Evolutionary conservation across 1,140 invertebrate genomes (phyloP).

Genomic region (Drosophila burlai): DNA sequence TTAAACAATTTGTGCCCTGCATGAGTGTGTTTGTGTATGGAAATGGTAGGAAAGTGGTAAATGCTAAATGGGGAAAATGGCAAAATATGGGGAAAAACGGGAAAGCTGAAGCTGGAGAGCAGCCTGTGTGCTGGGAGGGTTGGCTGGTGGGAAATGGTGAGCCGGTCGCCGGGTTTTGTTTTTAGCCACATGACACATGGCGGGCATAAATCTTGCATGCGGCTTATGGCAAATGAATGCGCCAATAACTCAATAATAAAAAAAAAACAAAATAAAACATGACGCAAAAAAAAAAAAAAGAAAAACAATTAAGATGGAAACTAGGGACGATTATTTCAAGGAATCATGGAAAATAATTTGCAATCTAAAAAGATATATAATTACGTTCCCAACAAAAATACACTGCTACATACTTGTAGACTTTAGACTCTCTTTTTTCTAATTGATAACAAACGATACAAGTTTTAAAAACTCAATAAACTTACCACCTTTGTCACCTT

Average conservation of each 20-base stretch:
- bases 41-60: slow-evolving; percentile 43
- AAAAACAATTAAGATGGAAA: slow-evolving; percentile 22
- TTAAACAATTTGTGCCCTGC: slow-evolving; percentile 49
- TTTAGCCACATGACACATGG: slow-evolving; percentile 80
- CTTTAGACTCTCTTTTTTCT: not conserved
- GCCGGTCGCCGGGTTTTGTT: slow-evolving; percentile 51
- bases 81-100: slow-evolving; percentile 3
- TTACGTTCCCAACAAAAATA: not conserved
- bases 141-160: slow-evolving; percentile 1
- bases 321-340: not conserved
- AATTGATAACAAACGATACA: not conserved
- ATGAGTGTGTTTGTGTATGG: slow-evolving; percentile 15
- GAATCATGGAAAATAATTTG: not conserved
- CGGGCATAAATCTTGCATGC: slow-evolving; percentile 79
- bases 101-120: not conserved
- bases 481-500: no score
- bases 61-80: slow-evolving; percentile 39
- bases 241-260: slow-evolving; percentile 79
- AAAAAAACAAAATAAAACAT: slow-evolving; percentile 9
- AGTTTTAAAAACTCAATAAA: rapidly evolving
- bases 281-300: slow-evolving; percentile 18
- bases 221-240: slow-evolving; percentile 82
- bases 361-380: not conserved
- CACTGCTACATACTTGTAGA: rapidly evolving
- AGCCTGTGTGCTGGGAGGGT: not conserved